Conservation (phyloP, 1,140 invertebrate genomes). For the Brachionus plicatilis region DNA sequence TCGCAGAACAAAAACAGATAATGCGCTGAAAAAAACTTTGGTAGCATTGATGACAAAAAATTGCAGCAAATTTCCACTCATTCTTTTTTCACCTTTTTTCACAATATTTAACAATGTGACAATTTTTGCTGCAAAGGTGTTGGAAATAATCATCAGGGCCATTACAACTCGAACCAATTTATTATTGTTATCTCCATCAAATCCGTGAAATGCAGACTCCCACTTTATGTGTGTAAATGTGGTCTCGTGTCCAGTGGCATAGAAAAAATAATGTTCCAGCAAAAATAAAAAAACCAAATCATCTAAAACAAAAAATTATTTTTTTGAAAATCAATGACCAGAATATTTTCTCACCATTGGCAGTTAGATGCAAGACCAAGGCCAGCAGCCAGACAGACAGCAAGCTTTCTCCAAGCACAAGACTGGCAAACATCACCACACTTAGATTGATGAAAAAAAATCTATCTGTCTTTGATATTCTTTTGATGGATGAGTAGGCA, state of each 20-base stretch:
- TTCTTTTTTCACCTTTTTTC: background rate
- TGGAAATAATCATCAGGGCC: background rate
- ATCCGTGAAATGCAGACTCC: constrained; percentile 33
- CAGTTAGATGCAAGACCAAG: background rate
- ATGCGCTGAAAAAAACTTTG: background rate
- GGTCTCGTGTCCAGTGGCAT: constrained; percentile 36
- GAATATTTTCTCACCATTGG: background rate
- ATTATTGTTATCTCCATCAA: constrained; percentile 34
- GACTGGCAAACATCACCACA: background rate
- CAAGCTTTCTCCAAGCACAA: background rate
- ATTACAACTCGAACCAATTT: background rate
- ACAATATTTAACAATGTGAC: background rate
- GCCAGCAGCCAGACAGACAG: background rate
- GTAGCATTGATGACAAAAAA: background rate
- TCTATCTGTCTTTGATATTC: background rate
- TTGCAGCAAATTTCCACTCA: background rate
- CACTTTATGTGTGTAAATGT: constrained; percentile 30
- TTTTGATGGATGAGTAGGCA: background rate
- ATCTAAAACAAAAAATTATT: background rate
- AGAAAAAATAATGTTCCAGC: constrained; percentile 21
- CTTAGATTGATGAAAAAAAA: background rate
- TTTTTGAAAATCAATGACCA: background rate
- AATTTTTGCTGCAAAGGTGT: constrained; percentile 3
- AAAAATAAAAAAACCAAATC: background rate
- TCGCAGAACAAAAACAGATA: constrained; percentile 6